These are phyloP conservation scores for Rhaphigaster nebulosa DNA, from an alignment of 2,888 invertebrate species.

Conservation along the genomic window DNA sequence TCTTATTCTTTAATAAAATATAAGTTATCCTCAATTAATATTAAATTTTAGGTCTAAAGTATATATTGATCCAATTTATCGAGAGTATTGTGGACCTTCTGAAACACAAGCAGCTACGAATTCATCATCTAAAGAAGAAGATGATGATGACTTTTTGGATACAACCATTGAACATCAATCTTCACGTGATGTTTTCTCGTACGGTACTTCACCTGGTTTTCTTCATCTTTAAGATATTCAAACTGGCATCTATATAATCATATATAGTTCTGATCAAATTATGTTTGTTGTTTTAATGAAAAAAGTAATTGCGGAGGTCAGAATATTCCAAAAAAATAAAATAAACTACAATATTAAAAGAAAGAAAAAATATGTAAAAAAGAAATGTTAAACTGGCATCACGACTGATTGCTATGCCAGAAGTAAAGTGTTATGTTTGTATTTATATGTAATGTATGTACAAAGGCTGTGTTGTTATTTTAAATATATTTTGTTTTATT, in stretches of 20 bases:
- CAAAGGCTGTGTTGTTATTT: slow-evolving; percentile 52
- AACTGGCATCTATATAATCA: not conserved
- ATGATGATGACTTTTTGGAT: slow-evolving; percentile 65
- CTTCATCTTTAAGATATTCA: slow-evolving; percentile 52
- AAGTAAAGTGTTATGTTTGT: not conserved
- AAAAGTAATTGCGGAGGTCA: not conserved
- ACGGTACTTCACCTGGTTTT: slow-evolving; percentile 71
- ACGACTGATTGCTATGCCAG: slow-evolving; percentile 38
- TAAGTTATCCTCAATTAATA: too few relatives aligned
- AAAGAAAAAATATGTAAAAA: too few relatives aligned
- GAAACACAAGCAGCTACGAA: slow-evolving; percentile 64
- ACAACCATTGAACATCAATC: slow-evolving; percentile 65
- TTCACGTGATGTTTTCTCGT: slow-evolving; percentile 68
- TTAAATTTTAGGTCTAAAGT: slow-evolving; percentile 72
- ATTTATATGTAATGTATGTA: slow-evolving; percentile 24
- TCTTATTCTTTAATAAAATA: too few relatives aligned
- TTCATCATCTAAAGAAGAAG: slow-evolving; percentile 64
- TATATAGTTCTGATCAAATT: not conserved
- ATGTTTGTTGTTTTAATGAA: slow-evolving; percentile 12
- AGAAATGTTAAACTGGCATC: not conserved
- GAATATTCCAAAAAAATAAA: not conserved
- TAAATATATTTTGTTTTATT: slow-evolving; percentile 46
- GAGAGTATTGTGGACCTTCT: slow-evolving; percentile 72
- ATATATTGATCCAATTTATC: slow-evolving; percentile 72
- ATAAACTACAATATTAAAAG: too few relatives aligned